phyloP scores from a whole-genome alignment of 2,888 invertebrate species.

The Siphonodentalium dalli region DNA sequence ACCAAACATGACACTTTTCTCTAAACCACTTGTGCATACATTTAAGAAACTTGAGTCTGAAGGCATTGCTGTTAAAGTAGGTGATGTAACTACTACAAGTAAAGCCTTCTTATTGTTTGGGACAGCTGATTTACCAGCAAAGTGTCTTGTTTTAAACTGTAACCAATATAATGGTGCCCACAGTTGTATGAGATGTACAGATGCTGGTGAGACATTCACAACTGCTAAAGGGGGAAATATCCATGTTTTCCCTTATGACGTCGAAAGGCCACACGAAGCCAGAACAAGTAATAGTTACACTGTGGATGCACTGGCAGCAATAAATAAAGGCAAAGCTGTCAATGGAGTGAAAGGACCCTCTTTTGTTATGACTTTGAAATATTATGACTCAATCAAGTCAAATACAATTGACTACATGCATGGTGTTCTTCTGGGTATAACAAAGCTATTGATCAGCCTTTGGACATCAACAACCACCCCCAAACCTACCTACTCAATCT shows the following conservation, averaged over 20 bases:
- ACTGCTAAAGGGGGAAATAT: conserved; percentile 17
- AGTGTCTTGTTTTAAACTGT: conserved; percentile 21
- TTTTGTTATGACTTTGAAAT: conserved; percentile 17
- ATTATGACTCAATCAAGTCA: conserved; percentile 18
- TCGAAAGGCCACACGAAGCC: background rate
- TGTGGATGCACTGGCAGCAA: conserved; percentile 12
- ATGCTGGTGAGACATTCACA: conserved; percentile 24
- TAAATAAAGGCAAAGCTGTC: background rate
- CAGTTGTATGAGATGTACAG: conserved; percentile 25
- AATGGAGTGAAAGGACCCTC: conserved; percentile 32
- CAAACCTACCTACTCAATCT: conserved; percentile 10
- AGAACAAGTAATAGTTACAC: conserved; percentile 6
- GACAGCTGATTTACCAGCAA: conserved; percentile 33
- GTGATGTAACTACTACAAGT: background rate
- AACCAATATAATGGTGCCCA: conserved; percentile 29
- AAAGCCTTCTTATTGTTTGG: conserved; percentile 21
- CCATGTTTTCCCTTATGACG: conserved; percentile 25
- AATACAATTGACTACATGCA: conserved; percentile 33
- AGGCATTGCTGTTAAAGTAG: conserved; percentile 5
- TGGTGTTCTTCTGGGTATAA: conserved; percentile 28
- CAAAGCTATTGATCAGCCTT: conserved; percentile 19
- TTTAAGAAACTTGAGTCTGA: conserved; percentile 12
- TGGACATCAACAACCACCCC: conserved; percentile 14
- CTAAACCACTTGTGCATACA: conserved; percentile 8
- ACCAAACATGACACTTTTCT: conserved; percentile 15